Evolutionary conservation across 2,113 vertebrate species (phyloP).

Genomic region (Ammodytes dubius): DNA sequence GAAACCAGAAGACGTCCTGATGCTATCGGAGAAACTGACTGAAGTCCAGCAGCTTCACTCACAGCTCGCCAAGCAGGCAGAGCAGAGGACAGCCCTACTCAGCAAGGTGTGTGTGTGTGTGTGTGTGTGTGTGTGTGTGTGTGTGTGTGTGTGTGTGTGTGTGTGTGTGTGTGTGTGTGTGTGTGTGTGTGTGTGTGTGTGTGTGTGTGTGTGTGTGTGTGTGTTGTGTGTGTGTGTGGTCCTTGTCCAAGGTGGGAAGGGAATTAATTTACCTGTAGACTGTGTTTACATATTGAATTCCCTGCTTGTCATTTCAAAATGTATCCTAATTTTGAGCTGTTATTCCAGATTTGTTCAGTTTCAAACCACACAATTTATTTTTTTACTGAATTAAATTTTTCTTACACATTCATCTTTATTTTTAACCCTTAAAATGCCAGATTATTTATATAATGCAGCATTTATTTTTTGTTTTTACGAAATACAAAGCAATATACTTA

Average conservation of each 20-base stretch:
- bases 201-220: not conserved
- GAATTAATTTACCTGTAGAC: no score
- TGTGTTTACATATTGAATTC: not conserved
- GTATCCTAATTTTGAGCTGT: not conserved
- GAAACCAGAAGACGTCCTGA: slow-evolving; percentile 84
- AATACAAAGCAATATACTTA: no score
- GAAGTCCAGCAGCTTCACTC: slow-evolving; percentile 88
- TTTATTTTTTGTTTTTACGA: no score
- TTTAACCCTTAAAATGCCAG: no score
- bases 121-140: no score
- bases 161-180: no score
- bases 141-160: not conserved
- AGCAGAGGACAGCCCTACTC: slow-evolving; percentile 89
- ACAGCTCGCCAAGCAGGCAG: slow-evolving; percentile 88
- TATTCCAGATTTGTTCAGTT: not conserved
- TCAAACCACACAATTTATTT: not conserved
- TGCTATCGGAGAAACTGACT: slow-evolving; percentile 87
- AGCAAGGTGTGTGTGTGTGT: slow-evolving; percentile 86
- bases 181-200: not conserved
- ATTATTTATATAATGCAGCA: no score
- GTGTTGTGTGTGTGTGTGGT: no score
- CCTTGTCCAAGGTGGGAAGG: no score
- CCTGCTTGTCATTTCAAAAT: not conserved
- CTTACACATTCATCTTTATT: no score
- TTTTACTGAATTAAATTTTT: no score